Conservation (phyloP, 1,140 invertebrate species). For the Antheraea mylitta region DNA sequence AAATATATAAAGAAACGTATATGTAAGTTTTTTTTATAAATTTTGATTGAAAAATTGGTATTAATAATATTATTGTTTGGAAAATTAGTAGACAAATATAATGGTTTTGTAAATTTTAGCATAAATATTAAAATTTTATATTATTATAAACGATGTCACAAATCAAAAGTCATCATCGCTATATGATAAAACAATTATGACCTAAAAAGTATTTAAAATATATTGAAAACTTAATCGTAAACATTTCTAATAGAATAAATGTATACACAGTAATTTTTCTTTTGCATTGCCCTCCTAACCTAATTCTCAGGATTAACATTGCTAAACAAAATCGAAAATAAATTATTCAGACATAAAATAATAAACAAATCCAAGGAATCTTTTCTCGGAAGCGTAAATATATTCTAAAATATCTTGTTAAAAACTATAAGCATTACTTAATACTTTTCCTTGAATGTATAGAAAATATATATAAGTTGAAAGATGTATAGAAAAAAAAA, state of each 20-base stretch:
- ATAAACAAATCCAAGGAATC: conserved; percentile 12
- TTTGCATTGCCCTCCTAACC: neutral
- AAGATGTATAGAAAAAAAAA: too few species aligned
- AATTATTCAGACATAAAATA: neutral
- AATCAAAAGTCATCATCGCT: neutral
- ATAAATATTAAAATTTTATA: too few species aligned
- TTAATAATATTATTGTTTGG: too few species aligned
- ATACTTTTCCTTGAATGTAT: neutral
- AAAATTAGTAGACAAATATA: too few species aligned
- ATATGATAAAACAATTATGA: neutral
- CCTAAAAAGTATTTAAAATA: neutral
- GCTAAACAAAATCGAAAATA: conserved; percentile 15
- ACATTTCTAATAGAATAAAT: conserved; percentile 4
- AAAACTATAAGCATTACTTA: neutral
- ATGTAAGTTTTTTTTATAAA: too few species aligned
- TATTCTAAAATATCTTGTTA: neutral
- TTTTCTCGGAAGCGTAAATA: neutral
- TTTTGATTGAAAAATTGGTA: too few species aligned
- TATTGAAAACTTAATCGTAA: neutral
- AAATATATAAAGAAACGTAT: too few species aligned
- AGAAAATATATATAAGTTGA: too few species aligned
- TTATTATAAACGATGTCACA: too few species aligned
- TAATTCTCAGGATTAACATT: conserved; percentile 1
- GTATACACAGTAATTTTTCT: neutral
- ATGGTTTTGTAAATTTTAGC: too few species aligned